phyloP scores from a whole-genome alignment of 2,888 invertebrate species.

The Azorinus chamasolen region DNA sequence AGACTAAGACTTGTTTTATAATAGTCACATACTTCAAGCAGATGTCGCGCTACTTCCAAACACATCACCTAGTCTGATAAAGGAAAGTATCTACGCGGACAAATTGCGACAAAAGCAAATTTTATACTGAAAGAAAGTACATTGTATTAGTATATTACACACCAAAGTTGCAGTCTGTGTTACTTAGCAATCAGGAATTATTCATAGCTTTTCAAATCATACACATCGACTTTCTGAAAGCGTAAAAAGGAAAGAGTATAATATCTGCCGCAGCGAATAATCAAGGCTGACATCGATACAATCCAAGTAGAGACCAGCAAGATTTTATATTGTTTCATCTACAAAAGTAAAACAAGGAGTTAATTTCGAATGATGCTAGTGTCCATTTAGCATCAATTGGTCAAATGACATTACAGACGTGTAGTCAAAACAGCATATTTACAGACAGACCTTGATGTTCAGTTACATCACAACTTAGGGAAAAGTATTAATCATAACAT shows the following conservation, averaged over 20 bases:
- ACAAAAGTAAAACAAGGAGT: conserved; percentile 8
- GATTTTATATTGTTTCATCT: conserved; percentile 5
- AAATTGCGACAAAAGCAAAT: too few relatives aligned
- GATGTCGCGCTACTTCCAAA: too few relatives aligned
- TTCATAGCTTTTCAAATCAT: conserved; percentile 44
- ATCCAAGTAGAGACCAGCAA: conserved; percentile 17
- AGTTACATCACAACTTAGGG: conserved; percentile 67
- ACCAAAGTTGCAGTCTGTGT: too few relatives aligned
- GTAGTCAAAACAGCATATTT: conserved; percentile 56
- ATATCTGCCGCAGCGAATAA: conserved; percentile 67
- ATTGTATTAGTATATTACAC: too few relatives aligned
- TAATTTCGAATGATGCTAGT: conserved; percentile 29
- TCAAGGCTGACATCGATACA: conserved; percentile 62
- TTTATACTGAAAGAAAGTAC: too few relatives aligned
- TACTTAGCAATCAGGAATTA: conserved; percentile 30
- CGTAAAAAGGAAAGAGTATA: conserved; percentile 42
- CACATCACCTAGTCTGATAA: too few relatives aligned
- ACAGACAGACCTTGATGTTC: conserved; percentile 67
- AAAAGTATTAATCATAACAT: background rate
- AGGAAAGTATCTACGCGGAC: too few relatives aligned
- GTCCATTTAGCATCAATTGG: conserved; percentile 61
- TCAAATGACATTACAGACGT: conserved; percentile 69
- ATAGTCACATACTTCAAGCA: too few relatives aligned
- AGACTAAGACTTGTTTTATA: too few relatives aligned
- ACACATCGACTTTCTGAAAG: conserved; percentile 17